phyloP scores from a whole-genome alignment of 2,113 vertebrate species.

The Trematomus loennbergii region DNA sequence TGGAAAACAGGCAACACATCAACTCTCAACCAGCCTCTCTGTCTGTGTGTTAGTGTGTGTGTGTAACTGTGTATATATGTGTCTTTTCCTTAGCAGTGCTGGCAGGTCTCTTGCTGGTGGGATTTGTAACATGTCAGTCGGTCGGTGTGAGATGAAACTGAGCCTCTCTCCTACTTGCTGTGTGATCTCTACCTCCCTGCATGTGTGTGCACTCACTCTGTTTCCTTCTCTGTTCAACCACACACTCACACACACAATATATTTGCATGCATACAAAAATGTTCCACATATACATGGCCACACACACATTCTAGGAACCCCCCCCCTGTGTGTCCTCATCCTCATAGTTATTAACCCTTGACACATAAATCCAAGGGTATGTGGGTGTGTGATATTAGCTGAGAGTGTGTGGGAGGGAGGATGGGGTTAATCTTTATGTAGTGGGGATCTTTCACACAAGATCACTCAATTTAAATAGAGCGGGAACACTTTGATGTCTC shows the following conservation, averaged over 20 bases:
- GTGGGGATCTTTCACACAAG: constrained; percentile 77
- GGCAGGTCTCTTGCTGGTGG: constrained; percentile 57
- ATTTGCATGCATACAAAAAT: neutral
- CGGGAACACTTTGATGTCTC: constrained; percentile 76
- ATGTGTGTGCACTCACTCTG: neutral
- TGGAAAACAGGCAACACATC: constrained; percentile 57
- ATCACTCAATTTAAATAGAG: constrained; percentile 79
- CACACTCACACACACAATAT: constrained; percentile 6
- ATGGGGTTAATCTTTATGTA: constrained; percentile 78
- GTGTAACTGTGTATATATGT: constrained; percentile 9
- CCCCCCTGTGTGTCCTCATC: constrained; percentile 38
- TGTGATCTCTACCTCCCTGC: constrained; percentile 42
- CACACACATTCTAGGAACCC: constrained; percentile 27
- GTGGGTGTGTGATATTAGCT: constrained; percentile 71
- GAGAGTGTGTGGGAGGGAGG: constrained; percentile 40
- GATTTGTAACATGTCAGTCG: constrained; percentile 62
- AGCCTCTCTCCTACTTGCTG: constrained; percentile 39
- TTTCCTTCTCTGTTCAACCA: neutral
- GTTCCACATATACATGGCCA: constrained; percentile 5
- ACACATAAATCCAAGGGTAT: constrained; percentile 72
- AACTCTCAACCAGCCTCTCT: constrained; percentile 26
- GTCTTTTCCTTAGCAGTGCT: constrained; percentile 28
- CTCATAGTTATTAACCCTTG: constrained; percentile 76
- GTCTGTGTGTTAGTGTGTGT: neutral
- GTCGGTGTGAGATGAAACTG: constrained; percentile 48